phyloP scores from a whole-genome alignment of 2,113 vertebrate species.

The Hydrolagus affinis region DNA sequence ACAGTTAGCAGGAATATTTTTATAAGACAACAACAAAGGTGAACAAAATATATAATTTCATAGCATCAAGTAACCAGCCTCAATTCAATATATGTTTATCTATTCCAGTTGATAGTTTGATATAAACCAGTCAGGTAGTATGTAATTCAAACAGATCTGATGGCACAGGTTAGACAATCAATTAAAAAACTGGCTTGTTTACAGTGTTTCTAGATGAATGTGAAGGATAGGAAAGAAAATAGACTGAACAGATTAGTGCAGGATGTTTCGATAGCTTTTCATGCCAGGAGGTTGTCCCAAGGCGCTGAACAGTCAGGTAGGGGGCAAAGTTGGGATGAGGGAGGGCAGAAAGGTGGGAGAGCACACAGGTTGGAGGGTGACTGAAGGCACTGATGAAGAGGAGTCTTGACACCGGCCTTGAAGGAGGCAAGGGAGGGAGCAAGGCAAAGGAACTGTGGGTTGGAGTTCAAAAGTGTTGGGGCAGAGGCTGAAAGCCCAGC shows the following conservation, averaged over 20 bases:
- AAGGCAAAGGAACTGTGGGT: too few relatives aligned
- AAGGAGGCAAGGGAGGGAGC: too few relatives aligned
- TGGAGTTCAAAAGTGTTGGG: too few relatives aligned
- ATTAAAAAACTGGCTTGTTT: not conserved
- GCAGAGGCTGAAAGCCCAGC: too few relatives aligned
- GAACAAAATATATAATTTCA: not conserved
- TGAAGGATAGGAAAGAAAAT: not conserved
- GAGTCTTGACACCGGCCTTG: too few relatives aligned
- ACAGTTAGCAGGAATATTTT: not conserved
- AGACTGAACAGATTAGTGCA: not conserved
- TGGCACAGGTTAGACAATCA: not conserved
- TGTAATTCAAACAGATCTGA: conserved; percentile 9
- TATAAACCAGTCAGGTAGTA: not conserved
- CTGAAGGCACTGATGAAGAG: too few relatives aligned
- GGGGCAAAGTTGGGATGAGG: not conserved
- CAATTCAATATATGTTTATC: not conserved
- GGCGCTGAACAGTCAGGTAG: too few relatives aligned
- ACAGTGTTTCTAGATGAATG: not conserved
- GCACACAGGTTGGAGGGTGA: not conserved
- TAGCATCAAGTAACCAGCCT: not conserved
- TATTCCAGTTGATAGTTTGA: not conserved
- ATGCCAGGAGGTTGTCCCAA: too few relatives aligned
- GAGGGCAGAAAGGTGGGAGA: not conserved
- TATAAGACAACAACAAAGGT: not conserved
- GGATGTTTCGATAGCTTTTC: too few relatives aligned